phyloP scores from a whole-genome alignment of 2,113 vertebrate species.

The Podocnemis expansa region DNA sequence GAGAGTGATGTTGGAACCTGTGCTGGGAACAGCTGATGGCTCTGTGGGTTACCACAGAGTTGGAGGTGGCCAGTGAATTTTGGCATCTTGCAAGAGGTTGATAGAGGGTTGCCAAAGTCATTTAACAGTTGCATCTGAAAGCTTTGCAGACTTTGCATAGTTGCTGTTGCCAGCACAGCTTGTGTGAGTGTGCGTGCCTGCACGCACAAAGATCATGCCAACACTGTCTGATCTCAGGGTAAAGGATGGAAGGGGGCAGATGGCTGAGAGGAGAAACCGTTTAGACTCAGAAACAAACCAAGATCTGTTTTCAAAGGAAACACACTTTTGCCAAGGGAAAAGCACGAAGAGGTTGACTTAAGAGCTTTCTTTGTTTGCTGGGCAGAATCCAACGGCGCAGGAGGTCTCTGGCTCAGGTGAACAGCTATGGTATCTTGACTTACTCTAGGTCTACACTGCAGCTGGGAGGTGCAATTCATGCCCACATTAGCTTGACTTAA shows the following conservation, averaged over 20 bases:
- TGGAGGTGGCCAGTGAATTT: not conserved
- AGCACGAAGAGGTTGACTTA: not conserved
- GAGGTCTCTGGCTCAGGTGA: not conserved
- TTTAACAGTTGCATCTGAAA: not conserved
- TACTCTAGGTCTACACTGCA: not conserved
- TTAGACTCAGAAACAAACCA: not conserved
- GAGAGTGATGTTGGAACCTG: not conserved
- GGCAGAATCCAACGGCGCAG: not conserved
- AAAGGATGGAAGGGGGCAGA: not conserved
- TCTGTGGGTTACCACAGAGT: not conserved
- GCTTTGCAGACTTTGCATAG: not conserved
- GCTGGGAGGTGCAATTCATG: not conserved
- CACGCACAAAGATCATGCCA: rapidly evolving
- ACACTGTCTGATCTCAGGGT: not conserved
- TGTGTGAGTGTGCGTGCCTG: not conserved
- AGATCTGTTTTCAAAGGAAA: not conserved
- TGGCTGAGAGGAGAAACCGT: not conserved
- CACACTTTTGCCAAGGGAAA: not conserved
- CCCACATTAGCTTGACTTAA: too few species aligned
- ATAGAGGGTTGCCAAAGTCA: not conserved
- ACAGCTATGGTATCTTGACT: not conserved
- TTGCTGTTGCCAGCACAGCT: not conserved
- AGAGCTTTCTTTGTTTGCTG: not conserved
- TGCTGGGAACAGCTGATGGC: not conserved
- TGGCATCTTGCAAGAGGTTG: not conserved